Conservation (phyloP, 2,113 vertebrate genomes). For the Vulpes ferrilata region DNA sequence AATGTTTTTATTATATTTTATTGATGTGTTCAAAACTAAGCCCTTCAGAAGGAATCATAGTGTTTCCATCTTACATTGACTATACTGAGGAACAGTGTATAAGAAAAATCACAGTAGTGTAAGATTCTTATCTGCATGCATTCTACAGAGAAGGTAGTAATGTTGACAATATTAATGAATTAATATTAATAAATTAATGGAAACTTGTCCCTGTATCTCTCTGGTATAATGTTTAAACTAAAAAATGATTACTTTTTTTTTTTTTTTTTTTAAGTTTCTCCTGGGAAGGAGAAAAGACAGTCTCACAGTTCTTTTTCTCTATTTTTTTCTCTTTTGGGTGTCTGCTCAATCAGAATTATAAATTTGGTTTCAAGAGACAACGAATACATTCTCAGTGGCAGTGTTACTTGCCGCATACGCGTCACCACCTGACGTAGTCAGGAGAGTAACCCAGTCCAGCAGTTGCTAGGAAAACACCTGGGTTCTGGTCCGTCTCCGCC, state of each 20-base stretch:
- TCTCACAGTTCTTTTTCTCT: neutral
- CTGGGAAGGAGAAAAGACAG: neutral
- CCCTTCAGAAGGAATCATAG: neutral
- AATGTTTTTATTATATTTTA: constrained; percentile 20
- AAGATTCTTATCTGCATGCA: neutral
- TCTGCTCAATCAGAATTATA: neutral
- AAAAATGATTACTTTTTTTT: neutral
- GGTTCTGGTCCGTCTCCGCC: neutral
- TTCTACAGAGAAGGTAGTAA: neutral
- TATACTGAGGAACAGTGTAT: neutral
- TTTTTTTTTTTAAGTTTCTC: neutral
- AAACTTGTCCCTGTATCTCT: neutral
- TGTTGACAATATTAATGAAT: neutral
- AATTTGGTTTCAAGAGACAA: neutral
- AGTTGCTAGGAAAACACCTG: neutral
- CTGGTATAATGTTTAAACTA: neutral
- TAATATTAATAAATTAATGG: neutral
- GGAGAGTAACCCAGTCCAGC: neutral
- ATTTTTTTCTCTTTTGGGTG: neutral
- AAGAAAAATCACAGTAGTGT: neutral
- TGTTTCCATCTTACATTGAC: neutral
- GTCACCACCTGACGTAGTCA: neutral
- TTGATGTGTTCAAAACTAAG: constrained; percentile 18
- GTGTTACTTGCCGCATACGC: neutral
- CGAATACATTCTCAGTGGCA: neutral